These are phyloP conservation scores for Spialia ferax DNA, from an alignment of 2,888 invertebrate species.

Conservation along the genomic window DNA sequence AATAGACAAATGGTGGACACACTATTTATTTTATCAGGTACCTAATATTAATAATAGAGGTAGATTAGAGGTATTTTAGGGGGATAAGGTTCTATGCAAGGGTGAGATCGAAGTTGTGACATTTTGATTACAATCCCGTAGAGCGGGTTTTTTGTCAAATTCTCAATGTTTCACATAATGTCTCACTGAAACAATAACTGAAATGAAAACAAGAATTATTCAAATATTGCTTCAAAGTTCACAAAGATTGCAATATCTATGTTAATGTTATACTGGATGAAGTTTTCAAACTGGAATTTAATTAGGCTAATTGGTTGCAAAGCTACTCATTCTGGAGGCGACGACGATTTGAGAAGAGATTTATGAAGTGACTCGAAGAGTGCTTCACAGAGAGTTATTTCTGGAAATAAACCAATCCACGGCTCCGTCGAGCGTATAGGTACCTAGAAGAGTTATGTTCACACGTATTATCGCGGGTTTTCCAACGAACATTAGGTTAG, in stretches of 20 bases:
- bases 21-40: no score
- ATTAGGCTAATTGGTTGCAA: constrained; percentile 33
- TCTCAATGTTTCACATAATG: constrained; percentile 3
- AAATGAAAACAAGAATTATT: constrained; percentile 33
- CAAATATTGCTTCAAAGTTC: constrained; percentile 32
- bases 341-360: constrained; percentile 29
- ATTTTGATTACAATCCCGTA: no score
- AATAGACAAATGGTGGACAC: no score
- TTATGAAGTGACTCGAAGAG: constrained; percentile 27
- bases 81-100: background rate
- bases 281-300: constrained; percentile 21
- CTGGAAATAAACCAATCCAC: constrained; percentile 35
- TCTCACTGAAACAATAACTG: constrained; percentile 14
- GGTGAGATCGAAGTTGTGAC: no score
- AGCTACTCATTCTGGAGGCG: constrained; percentile 17
- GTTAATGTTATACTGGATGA: constrained; percentile 13
- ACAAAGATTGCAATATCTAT: constrained; percentile 22
- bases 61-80: no score
- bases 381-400: constrained; percentile 23
- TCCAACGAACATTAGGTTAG: constrained; percentile 25
- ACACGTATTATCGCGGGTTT: constrained; percentile 32
- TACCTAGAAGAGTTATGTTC: constrained; percentile 31
- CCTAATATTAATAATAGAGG: no score
- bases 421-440: constrained; percentile 23
- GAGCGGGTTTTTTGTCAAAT: no score